These are phyloP conservation scores for Perdix hodgsoniae DNA, from an alignment of 2,797 vertebrate species.

Conservation along the genomic window DNA sequence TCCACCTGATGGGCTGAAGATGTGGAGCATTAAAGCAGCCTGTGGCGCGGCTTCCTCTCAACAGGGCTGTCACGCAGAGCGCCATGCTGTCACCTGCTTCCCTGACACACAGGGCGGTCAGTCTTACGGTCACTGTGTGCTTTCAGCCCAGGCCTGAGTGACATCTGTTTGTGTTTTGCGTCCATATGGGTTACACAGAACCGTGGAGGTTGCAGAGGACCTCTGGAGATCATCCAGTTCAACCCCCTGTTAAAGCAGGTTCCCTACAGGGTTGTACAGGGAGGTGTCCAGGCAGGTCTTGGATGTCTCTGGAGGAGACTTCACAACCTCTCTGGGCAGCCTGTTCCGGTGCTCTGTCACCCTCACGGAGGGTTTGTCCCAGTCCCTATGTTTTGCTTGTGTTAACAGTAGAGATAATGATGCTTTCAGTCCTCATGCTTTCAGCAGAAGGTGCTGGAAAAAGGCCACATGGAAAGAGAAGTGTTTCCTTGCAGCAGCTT, in stretches of 20 bases:
- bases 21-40: background rate
- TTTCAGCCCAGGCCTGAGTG: background rate
- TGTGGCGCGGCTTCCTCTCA: rapidly evolving
- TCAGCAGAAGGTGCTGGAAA: conserved; percentile 12
- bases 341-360: too few relatives aligned
- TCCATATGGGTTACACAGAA: rapidly evolving
- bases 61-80: background rate
- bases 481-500: background rate
- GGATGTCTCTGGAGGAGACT: too few relatives aligned
- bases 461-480: background rate
- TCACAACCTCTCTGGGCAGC: too few relatives aligned
- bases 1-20: background rate
- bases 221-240: too few relatives aligned
- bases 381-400: background rate
- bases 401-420: conserved; percentile 1
- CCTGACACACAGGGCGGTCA: background rate
- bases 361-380: background rate
- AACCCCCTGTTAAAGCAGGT: too few relatives aligned
- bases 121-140: background rate
- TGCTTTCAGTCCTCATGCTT: background rate
- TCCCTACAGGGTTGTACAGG: too few relatives aligned
- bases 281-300: too few relatives aligned
- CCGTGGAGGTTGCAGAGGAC: too few relatives aligned
- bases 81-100: background rate
- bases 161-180: background rate